Evolutionary conservation across 2,113 vertebrate genomes (phyloP), one percentile per base, ranked within the genome.

Genomic region (Lasiurus borealis): DNA sequence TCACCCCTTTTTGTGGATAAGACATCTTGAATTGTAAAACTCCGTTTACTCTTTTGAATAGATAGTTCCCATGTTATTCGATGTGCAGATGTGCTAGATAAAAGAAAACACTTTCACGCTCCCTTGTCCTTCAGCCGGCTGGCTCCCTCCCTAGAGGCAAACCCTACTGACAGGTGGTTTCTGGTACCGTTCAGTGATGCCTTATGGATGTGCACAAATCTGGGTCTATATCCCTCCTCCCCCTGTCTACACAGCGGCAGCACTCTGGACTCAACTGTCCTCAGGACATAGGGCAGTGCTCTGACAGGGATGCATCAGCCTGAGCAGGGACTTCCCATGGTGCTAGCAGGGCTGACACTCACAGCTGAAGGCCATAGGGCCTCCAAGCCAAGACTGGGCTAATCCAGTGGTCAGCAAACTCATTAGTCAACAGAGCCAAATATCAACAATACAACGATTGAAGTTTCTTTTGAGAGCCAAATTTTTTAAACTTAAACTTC

Each of bases 281-380:
- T 10, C 12, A 29, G 77, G 64, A 48, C 8, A 0, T 46, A 5
- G 57, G 23, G 19, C 0, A 29, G 3, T n/a, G 40, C 8, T 40
- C 9, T 46, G 8, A 16, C 54, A 54, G 34, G 21, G 3, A 2
- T 12, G 44, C 2, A 1, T 14, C 36, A 10, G 21, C 50, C 29
- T 8, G 44, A 34, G 21, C 27, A 7, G 52, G 64, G 29, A 2
- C 59, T 27, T 8, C n/a, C 25, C 14, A 21, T 16, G 9, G 13
- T 0, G 25, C 44, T 25, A 0, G 34, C 12, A 7, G 13, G 8
- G 29, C 62, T 0, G 12, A 8, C 0, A 27, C 0, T 52, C 54
- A 2, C n/a, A 2, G 86, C 34, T 2, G 8, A 14, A 7, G 0
- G 15, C n/a, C 16, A 0, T 19, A 11, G 46, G 18, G 25, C 12